A percentile compares a stretch with the other conserved stretches of the same genome.
phyloP scores from a whole-genome alignment of 2,888 invertebrate species.

The Ophion ellenae region DNA sequence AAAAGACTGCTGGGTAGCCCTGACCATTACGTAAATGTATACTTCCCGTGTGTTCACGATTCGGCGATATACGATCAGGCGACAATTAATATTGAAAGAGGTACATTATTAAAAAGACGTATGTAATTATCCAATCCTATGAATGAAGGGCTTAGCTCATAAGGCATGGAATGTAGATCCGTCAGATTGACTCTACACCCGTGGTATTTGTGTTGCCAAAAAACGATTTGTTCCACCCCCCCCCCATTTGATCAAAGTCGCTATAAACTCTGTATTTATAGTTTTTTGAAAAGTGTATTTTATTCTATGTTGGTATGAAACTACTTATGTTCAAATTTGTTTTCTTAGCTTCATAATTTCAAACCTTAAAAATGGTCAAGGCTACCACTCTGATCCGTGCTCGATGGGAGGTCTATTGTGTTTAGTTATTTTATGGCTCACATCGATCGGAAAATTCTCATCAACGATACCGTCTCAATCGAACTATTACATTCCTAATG shows the following conservation, averaged over 20 bases:
- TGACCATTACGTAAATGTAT: neutral
- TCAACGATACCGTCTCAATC: slow-evolving; percentile 33
- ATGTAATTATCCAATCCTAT: neutral
- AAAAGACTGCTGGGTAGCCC: neutral
- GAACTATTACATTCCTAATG: slow-evolving; percentile 34
- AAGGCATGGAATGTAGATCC: neutral
- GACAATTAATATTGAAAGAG: neutral
- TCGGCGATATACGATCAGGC: neutral
- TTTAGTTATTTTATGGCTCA: neutral
- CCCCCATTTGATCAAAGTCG: too few species aligned
- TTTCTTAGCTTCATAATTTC: neutral
- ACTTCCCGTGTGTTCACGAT: neutral
- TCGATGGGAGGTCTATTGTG: neutral
- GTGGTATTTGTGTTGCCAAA: neutral
- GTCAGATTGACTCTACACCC: neutral
- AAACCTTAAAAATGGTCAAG: neutral
- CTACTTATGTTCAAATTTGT: too few species aligned
- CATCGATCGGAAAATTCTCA: slow-evolving; percentile 1
- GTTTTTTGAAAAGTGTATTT: neutral
- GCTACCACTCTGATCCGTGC: neutral
- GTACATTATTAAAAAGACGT: neutral
- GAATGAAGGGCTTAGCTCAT: neutral
- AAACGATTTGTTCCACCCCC: neutral
- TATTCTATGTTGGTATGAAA: neutral
- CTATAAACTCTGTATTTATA: neutral